Conservation (phyloP, 2,888 invertebrate species). For the Bellardia pandia region DNA sequence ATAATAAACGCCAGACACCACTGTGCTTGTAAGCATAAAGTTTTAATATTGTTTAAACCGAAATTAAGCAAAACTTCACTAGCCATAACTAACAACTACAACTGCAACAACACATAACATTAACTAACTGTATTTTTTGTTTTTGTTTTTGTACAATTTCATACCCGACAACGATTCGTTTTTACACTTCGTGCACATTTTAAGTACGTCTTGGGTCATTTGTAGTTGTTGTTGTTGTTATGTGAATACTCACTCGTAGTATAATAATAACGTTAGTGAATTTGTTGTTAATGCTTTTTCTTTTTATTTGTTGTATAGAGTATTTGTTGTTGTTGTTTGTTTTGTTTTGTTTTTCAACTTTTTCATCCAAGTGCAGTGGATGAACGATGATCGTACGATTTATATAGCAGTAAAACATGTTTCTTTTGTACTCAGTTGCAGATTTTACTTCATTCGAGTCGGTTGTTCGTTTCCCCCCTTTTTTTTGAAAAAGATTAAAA, state of each 20-base stretch:
- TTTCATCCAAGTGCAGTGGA: conserved; percentile 49
- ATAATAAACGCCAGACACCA: neutral
- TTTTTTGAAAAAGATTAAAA: conserved; percentile 11
- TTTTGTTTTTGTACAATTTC: too few species aligned
- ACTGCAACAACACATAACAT: conserved; percentile 24
- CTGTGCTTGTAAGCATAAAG: conserved; percentile 43
- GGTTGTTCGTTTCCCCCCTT: conserved; percentile 69
- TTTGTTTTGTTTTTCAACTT: conserved; percentile 13
- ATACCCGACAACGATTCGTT: conserved; percentile 27
- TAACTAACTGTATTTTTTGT: conserved; percentile 25
- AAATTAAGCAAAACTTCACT: conserved; percentile 57
- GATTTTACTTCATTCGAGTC: conserved; percentile 78
- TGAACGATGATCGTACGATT: conserved; percentile 75
- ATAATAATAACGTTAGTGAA: conserved; percentile 10
- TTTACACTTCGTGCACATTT: conserved; percentile 30
- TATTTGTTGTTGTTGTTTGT: neutral
- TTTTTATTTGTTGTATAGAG: neutral
- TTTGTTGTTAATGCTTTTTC: conserved; percentile 45
- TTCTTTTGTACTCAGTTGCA: conserved; percentile 82
- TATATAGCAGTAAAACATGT: conserved; percentile 82
- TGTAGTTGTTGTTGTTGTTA: conserved; percentile 42
- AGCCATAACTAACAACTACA: conserved; percentile 15
- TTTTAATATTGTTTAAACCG: conserved; percentile 20
- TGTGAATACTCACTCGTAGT: conserved; percentile 15
- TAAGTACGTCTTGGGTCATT: conserved; percentile 60